A percentile compares a stretch with the other conserved stretches of the same genome.
Evolutionary conservation across 2,888 invertebrate genomes (phyloP).

Genomic region (Campoletis raptor): DNA sequence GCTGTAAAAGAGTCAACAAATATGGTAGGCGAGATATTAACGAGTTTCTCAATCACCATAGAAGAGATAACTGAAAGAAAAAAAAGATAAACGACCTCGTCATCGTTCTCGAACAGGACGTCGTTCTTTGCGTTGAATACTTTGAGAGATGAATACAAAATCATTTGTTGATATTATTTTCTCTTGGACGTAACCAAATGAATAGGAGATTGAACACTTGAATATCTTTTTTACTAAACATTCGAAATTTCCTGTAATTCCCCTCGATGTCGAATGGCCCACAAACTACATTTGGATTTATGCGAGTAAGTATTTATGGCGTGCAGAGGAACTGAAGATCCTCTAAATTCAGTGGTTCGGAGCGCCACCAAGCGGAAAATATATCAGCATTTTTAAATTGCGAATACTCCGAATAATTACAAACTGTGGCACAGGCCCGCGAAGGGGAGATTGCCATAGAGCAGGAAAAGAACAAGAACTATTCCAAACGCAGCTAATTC

Average conservation of each 20-base stretch:
- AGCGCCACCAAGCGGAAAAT: slow-evolving; percentile 44
- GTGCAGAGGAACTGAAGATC: slow-evolving; percentile 1
- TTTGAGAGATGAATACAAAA: not conserved
- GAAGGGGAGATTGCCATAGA: no score
- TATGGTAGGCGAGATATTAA: not conserved
- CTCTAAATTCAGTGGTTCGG: slow-evolving; percentile 22
- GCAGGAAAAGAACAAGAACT: no score
- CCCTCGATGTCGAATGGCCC: slow-evolving; percentile 50
- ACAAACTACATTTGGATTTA: slow-evolving; percentile 37
- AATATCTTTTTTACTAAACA: slow-evolving; percentile 57
- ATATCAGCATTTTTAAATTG: not conserved
- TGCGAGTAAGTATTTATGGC: not conserved
- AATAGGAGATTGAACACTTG: slow-evolving; percentile 37
- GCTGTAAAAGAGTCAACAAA: not conserved
- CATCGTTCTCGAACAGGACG: slow-evolving; percentile 39
- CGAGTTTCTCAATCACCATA: slow-evolving; percentile 34
- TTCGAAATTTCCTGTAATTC: slow-evolving; percentile 74
- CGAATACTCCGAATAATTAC: not conserved
- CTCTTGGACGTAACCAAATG: slow-evolving; percentile 58
- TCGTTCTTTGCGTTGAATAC: slow-evolving; percentile 34
- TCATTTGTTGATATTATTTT: not conserved
- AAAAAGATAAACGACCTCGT: slow-evolving; percentile 41
- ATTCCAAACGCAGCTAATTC: no score
- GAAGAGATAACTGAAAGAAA: slow-evolving; percentile 38
- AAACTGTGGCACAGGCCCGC: not conserved